Conservation (phyloP, 2,888 invertebrate genomes). For the Latrodectus hesperus region DNA sequence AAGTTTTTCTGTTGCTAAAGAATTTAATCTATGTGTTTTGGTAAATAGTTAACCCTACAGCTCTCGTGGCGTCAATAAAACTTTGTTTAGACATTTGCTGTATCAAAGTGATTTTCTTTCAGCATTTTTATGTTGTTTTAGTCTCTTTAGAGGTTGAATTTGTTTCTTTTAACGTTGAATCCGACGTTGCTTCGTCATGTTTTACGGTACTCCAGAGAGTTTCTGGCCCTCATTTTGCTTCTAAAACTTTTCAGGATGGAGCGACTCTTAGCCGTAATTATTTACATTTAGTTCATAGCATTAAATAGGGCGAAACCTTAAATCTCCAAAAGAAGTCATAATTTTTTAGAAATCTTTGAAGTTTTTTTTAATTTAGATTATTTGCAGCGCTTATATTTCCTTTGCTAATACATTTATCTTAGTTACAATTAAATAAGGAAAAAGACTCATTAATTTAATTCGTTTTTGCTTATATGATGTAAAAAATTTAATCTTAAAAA, state of each 20-base stretch:
- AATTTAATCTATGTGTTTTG: background rate
- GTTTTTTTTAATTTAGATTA: too few species aligned
- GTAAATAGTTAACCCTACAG: background rate
- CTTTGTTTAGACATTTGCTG: conserved; percentile 5
- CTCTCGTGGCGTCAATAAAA: conserved; percentile 3
- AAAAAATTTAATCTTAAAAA: too few species aligned
- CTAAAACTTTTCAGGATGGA: background rate
- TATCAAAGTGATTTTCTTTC: background rate
- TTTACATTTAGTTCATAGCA: background rate
- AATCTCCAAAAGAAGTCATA: background rate
- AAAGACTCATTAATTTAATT: too few species aligned
- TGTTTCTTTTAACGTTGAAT: conserved; percentile 44
- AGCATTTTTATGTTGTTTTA: background rate
- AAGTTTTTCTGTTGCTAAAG: background rate
- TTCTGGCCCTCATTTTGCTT: conserved; percentile 5
- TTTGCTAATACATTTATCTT: too few species aligned
- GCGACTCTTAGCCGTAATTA: background rate
- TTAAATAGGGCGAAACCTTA: background rate
- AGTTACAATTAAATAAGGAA: too few species aligned
- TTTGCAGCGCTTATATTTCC: too few species aligned
- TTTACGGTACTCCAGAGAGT: conserved; percentile 24
- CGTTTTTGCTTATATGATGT: too few species aligned
- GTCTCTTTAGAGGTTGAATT: conserved; percentile 26
- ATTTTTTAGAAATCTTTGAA: background rate
- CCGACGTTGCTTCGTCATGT: conserved; percentile 25